Conservation (phyloP, 2,113 vertebrate species). For the Candoia aspera region DNA sequence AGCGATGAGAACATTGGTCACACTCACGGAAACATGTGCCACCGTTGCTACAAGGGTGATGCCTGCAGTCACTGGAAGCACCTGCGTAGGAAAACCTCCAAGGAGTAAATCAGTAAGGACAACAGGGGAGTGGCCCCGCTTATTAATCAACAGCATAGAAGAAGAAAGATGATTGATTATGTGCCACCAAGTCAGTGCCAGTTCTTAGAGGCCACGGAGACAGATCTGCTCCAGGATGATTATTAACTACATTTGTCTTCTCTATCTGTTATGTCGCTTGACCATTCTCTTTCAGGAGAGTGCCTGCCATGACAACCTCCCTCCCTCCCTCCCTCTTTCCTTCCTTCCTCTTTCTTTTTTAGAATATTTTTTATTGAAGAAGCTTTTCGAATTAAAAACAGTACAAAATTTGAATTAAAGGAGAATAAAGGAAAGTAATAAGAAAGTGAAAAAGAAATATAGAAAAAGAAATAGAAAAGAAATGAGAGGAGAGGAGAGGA, state of each 20-base stretch:
- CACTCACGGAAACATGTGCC: constrained; percentile 76
- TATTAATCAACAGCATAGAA: neutral
- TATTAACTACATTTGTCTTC: neutral
- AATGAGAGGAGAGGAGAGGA: too few relatives aligned
- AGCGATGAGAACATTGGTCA: constrained; percentile 65
- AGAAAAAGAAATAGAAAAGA: neutral
- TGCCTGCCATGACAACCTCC: neutral
- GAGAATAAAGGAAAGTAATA: neutral
- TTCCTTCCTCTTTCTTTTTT: neutral
- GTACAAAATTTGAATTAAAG: neutral
- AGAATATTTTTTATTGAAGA: neutral
- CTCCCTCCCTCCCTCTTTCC: too few relatives aligned
- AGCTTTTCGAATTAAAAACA: neutral
- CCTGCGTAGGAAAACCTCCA: neutral
- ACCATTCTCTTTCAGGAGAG: neutral
- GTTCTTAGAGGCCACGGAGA: neutral
- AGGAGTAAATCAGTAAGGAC: neutral
- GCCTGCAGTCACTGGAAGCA: constrained; percentile 70
- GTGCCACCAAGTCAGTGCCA: neutral
- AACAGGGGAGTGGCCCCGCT: fast-evolving
- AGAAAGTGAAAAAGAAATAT: neutral
- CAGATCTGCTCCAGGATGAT: neutral
- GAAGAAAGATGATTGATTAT: neutral
- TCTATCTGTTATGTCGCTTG: neutral
- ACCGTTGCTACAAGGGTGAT: constrained; percentile 80